phyloP scores from a whole-genome alignment of 1,140 invertebrate species.

The Drosophila hydei region DNA sequence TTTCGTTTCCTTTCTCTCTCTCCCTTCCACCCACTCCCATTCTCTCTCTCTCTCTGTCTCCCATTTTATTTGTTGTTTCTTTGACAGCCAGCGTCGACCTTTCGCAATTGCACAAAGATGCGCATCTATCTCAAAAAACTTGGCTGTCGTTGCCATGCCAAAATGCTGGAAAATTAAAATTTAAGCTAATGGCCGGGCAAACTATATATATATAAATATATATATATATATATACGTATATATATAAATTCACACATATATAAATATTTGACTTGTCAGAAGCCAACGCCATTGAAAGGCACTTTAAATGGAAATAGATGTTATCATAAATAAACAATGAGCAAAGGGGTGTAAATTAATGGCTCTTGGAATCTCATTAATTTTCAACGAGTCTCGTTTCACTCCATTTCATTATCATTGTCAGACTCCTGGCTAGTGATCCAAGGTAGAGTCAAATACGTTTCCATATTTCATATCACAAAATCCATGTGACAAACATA shows the following conservation, averaged over 20 bases:
- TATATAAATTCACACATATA: neutral
- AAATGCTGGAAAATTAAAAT: conserved; percentile 54
- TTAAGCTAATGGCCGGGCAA: conserved; percentile 35
- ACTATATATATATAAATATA: conserved; percentile 18
- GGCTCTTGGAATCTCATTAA: too few species aligned
- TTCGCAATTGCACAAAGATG: conserved; percentile 31
- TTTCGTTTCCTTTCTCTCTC: conserved; percentile 9
- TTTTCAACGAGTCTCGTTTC: too few species aligned
- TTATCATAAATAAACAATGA: neutral
- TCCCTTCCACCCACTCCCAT: neutral
- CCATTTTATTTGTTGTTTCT: conserved; percentile 55
- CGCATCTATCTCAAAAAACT: conserved; percentile 40
- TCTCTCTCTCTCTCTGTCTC: conserved; percentile 1
- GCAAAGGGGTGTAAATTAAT: neutral
- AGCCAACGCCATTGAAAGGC: neutral
- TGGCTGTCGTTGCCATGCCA: conserved; percentile 39
- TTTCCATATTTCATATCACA: conserved; percentile 26
- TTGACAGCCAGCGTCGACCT: conserved; percentile 57
- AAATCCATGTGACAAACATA: conserved; percentile 30
- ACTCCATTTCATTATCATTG: too few species aligned
- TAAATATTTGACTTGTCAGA: neutral
- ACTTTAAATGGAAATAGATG: neutral
- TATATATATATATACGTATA: neutral
- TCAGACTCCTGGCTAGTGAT: too few species aligned
- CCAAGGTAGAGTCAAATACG: conserved; percentile 13